Base-by-base conservation (phyloP, 2,888 invertebrate genomes). In the Cheilosia variabilis region DNA sequence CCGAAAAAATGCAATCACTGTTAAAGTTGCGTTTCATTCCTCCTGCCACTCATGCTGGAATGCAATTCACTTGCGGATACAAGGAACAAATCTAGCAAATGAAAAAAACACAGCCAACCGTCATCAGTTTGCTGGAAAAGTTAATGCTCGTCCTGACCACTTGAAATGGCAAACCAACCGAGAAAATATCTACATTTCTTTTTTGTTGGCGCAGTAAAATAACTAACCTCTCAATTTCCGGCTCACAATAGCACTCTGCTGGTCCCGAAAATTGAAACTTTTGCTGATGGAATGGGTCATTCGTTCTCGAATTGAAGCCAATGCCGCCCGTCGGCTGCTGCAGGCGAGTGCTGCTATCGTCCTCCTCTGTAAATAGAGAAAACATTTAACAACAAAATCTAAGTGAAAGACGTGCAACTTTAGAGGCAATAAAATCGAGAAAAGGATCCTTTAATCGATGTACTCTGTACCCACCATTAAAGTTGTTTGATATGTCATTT, bases 211-310 rank as follows among this genome's bases (percentile, higher is more conserved):
- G 2, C 22, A 9, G 13, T 10, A 43, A 63, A 63, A 63, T 71
- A 76, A 87, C 89, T 88, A 84, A 92, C 92, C 89, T 91, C 78
- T 92, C 92, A 75, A 88, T 89, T 88, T 91, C 91, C 27, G 91
- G 91, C 73, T 91, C 92, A 87, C 92, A 92, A 88, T 91, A 91
- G 87, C 92, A 92, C 71, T 92, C 92, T 2, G 92, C 92, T 19
- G 90, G 91, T 41, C 90, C 89, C 7, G 90, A 89, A 87, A 90
- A 91, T 78, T 90, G 90, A 57, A 89, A 88, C 52, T 91, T 90
- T 75, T 90, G 80, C 66, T 89, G 88, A 60, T 88, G 87, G 79
- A 88, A 89, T 52, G 89, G 88, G 77, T 91, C 90, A 68, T 87
- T 81, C 3, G 88, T 75, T 47, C 87, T 66, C 2, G 73, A 65